These are phyloP conservation scores for Anagyrus pseudococci DNA, from an alignment of 2,888 invertebrate species.

Conservation along the genomic window DNA sequence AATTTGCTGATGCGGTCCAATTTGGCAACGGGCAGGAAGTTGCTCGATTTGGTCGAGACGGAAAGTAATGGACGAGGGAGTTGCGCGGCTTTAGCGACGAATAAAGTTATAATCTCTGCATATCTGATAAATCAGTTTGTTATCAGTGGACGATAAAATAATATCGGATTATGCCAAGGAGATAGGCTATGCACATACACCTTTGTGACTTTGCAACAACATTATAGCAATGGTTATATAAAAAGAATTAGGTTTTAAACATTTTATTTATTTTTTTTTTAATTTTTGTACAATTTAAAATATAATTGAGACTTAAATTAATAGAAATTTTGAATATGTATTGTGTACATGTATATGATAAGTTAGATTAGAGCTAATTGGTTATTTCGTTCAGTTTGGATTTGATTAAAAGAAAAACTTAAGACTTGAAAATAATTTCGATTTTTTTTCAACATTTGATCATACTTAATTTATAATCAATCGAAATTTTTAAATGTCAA, in stretches of 20 bases:
- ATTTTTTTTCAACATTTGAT: not conserved
- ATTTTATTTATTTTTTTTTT: too few species aligned
- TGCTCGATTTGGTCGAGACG: not conserved
- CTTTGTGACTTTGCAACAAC: too few species aligned
- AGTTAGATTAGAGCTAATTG: too few species aligned
- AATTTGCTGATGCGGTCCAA: not conserved
- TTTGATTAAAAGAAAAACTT: too few species aligned
- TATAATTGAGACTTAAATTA: too few species aligned
- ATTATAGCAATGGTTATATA: too few species aligned
- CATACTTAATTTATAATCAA: not conserved
- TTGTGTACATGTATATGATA: too few species aligned
- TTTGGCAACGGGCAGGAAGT: not conserved
- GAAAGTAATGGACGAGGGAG: not conserved
- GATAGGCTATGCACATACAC: not conserved
- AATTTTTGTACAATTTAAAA: too few species aligned
- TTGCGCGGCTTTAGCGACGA: conserved; percentile 4
- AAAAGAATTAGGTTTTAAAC: too few species aligned
- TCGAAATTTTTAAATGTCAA: not conserved
- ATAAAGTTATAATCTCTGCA: conserved; percentile 14
- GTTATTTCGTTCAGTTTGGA: too few species aligned
- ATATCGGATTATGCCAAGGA: conserved; percentile 13
- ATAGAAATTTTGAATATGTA: too few species aligned
- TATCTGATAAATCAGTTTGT: conserved; percentile 31
- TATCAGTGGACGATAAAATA: conserved; percentile 21
- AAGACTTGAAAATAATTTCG: too few species aligned